These are phyloP conservation scores for Megalops cyprinoides DNA, from an alignment of 2,797 vertebrate genomes.

Conservation along the genomic window DNA sequence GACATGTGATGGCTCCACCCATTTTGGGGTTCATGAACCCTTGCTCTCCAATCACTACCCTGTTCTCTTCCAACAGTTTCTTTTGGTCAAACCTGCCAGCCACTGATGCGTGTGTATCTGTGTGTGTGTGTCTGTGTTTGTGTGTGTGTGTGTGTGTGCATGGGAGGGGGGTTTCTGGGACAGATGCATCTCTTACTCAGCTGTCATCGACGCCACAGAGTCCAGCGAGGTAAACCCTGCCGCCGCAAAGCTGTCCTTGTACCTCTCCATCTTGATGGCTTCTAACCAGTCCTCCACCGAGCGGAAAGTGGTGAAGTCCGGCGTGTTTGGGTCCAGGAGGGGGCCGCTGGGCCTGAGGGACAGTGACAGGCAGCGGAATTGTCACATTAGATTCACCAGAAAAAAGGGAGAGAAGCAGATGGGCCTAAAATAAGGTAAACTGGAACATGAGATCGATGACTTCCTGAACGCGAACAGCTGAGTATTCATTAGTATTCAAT, in stretches of 20 bases:
- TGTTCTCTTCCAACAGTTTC: too few species aligned
- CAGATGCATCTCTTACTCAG: slow-evolving; percentile 84
- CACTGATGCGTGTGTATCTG: too few species aligned
- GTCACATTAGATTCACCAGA: slow-evolving; percentile 34
- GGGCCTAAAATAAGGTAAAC: background rate
- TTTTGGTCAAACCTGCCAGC: too few species aligned
- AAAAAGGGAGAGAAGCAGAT: background rate
- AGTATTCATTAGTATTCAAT: too few species aligned
- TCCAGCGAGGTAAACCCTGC: slow-evolving; percentile 96
- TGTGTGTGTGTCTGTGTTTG: too few species aligned
- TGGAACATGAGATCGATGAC: background rate
- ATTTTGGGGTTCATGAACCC: too few species aligned
- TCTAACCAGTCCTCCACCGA: slow-evolving; percentile 97
- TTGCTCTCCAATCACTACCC: too few species aligned
- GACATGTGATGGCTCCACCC: background rate
- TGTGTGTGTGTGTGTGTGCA: too few species aligned
- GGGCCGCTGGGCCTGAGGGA: slow-evolving; percentile 91
- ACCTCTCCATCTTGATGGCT: slow-evolving; percentile 99
- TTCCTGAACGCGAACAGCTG: too few species aligned
- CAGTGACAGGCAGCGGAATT: slow-evolving; percentile 53
- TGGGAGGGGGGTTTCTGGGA: background rate
- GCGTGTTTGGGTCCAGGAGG: slow-evolving; percentile 95
- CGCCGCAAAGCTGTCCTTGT: slow-evolving; percentile 97
- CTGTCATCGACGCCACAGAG: slow-evolving; percentile 97
- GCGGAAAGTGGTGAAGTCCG: slow-evolving; percentile 94